Conservation (phyloP, 1,140 invertebrate species). For the Aphelenchoides fujianensis region DNA sequence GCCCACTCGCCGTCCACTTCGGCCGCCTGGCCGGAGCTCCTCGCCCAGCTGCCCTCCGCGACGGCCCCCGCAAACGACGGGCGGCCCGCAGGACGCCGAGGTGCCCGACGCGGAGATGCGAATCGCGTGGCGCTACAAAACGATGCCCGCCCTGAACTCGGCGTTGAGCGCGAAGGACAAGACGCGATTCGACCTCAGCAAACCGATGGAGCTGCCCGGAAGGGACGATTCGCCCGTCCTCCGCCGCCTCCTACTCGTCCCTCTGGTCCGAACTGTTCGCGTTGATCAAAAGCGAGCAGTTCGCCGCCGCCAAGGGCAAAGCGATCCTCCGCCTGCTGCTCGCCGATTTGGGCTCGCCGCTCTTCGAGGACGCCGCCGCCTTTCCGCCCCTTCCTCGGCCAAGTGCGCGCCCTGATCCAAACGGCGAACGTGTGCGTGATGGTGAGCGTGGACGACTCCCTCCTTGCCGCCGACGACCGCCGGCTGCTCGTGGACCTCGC, state of each 20-base stretch:
- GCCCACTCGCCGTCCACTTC: too few species aligned
- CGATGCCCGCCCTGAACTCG: constrained; percentile 26
- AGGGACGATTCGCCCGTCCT: background rate
- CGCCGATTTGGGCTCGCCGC: constrained; percentile 37
- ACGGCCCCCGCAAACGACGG: constrained; percentile 2
- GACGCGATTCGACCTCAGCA: constrained; percentile 28
- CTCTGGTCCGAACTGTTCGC: background rate
- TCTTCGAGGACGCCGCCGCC: constrained; percentile 28
- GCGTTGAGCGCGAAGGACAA: constrained; percentile 20
- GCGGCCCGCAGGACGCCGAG: background rate
- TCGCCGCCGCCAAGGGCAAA: constrained; percentile 15
- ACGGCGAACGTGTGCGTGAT: constrained; percentile 3
- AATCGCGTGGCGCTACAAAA: constrained; percentile 27
- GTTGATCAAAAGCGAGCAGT: constrained; percentile 7
- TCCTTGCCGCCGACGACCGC: background rate
- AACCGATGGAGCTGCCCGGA: constrained; percentile 19
- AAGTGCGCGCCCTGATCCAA: constrained; percentile 27
- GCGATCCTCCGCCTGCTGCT: constrained; percentile 36
- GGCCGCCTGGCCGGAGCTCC: constrained; percentile 7
- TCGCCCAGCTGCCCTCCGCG: constrained; percentile 12
- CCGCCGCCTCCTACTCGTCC: constrained; percentile 15
- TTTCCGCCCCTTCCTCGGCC: constrained; percentile 28
- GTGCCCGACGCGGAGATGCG: constrained; percentile 17
- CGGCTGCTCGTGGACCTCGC: constrained; percentile 4
- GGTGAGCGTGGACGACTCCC: constrained; percentile 15